These are phyloP conservation scores for Platysternon megacephalum DNA, from an alignment of 2,113 vertebrate genomes.

Conservation along the genomic window DNA sequence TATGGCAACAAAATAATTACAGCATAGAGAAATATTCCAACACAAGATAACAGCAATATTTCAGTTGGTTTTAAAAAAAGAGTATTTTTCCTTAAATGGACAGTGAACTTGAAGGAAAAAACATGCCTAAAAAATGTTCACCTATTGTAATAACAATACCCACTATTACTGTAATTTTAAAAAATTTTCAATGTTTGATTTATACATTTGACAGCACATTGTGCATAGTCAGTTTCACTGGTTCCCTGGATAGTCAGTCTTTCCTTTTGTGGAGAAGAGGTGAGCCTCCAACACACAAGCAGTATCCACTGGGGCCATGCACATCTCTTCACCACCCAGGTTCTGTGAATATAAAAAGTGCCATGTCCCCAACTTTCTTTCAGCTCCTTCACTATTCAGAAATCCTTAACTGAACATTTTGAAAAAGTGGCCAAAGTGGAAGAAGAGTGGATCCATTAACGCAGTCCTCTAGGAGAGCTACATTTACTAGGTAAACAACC, in stretches of 20 bases:
- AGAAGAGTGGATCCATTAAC: not conserved
- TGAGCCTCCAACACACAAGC: not conserved
- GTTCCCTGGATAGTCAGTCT: not conserved
- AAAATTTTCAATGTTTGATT: not conserved
- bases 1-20: not conserved
- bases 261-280: not conserved
- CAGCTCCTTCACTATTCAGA: not conserved
- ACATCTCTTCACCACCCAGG: not conserved
- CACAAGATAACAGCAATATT: not conserved
- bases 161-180: not conserved
- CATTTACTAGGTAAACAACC: not conserved
- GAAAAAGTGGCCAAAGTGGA: rapidly evolving
- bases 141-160: not conserved
- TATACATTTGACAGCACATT: not conserved
- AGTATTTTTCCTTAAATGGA: not conserved
- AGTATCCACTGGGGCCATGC: not conserved
- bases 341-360: not conserved
- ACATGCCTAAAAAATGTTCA: not conserved
- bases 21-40: not conserved
- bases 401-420: not conserved
- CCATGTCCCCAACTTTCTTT: not conserved
- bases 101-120: not conserved
- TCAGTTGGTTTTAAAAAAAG: too few species aligned
- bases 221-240: not conserved
- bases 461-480: not conserved